Conservation (phyloP, 2,113 vertebrate species). For the Poeciliopsis turrubarensis region DNA sequence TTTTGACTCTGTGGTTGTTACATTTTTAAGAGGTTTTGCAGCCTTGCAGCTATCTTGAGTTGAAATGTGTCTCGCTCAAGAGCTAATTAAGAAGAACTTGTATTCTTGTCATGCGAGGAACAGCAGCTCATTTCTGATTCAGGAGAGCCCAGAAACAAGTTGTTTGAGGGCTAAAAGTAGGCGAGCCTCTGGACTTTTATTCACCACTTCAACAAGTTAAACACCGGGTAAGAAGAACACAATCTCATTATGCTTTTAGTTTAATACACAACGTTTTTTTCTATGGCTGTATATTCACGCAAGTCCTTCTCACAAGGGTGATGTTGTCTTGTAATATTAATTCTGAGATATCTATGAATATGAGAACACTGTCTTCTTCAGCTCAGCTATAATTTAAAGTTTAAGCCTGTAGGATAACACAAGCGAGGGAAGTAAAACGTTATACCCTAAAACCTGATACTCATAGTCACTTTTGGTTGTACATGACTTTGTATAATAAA, state of each 20-base stretch:
- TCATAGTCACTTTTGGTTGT: too few species aligned
- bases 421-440: too few species aligned
- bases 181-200: constrained; percentile 68
- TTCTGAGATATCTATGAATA: constrained; percentile 30
- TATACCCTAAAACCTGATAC: too few species aligned
- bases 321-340: constrained; percentile 45
- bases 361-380: constrained; percentile 14
- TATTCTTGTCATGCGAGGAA: constrained; percentile 59
- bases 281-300: constrained; percentile 40
- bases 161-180: constrained; percentile 51
- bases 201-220: constrained; percentile 47
- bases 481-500: too few species aligned
- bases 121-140: constrained; percentile 59
- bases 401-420: constrained; percentile 27
- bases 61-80: constrained; percentile 46
- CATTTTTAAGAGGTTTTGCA: constrained; percentile 49
- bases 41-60: constrained; percentile 57
- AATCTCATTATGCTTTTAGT: constrained; percentile 40
- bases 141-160: constrained; percentile 46
- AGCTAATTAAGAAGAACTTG: constrained; percentile 61
- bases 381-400: constrained; percentile 27
- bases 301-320: constrained; percentile 16
- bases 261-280: constrained; percentile 27
- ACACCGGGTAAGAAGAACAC: constrained; percentile 41
- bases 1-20: constrained; percentile 50